Conservation (phyloP, 2,888 invertebrate genomes). For the Cheilosia scutellata region DNA sequence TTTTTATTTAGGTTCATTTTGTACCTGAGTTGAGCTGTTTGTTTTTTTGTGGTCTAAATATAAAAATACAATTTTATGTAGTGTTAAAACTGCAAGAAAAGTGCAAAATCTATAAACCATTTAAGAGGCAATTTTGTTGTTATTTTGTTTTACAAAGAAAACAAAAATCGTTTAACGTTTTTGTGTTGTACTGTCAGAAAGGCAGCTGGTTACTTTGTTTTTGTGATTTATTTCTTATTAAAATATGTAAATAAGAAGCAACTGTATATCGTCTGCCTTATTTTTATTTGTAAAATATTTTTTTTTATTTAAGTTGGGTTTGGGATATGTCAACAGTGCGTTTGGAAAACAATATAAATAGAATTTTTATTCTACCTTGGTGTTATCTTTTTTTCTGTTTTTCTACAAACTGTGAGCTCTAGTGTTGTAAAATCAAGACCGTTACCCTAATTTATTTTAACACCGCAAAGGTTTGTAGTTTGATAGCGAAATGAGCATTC, state of each 20-base stretch:
- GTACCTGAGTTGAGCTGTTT: conserved; percentile 73
- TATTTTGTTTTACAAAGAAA: conserved; percentile 21
- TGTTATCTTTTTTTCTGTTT: too few species aligned
- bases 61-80: conserved; percentile 58
- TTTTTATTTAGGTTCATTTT: conserved; percentile 57
- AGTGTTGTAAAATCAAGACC: too few species aligned
- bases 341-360: background rate
- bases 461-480: too few species aligned
- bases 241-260: conserved; percentile 47
- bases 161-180: conserved; percentile 35
- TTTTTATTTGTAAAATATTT: background rate
- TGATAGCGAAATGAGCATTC: too few species aligned
- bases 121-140: conserved; percentile 19
- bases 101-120: conserved; percentile 32
- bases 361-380: background rate
- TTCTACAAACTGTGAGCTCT: too few species aligned
- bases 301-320: background rate
- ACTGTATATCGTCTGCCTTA: conserved; percentile 30
- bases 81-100: conserved; percentile 47
- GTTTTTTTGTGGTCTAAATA: conserved; percentile 53
- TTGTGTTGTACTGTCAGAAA: conserved; percentile 78
- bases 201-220: conserved; percentile 78
- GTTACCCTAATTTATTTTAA: too few species aligned
- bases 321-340: background rate
- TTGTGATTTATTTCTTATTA: conserved; percentile 37